Evolutionary conservation across 2,888 invertebrate species (phyloP).

Genomic region (Heliconius ethilla): DNA sequence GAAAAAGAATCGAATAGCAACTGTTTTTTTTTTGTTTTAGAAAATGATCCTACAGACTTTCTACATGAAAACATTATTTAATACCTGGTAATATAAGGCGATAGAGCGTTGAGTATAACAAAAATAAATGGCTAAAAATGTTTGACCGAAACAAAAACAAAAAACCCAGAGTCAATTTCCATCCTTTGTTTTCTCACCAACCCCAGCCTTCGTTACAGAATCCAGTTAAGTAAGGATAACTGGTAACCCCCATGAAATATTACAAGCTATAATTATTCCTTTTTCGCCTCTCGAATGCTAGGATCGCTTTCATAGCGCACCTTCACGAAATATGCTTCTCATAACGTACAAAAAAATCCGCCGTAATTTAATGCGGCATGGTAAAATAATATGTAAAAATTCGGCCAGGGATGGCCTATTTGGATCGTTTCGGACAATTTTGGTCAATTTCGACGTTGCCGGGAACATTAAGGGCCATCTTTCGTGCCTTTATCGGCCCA

Average conservation of each 20-base stretch:
- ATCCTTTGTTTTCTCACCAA: constrained; percentile 30
- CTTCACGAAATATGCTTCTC: constrained; percentile 75
- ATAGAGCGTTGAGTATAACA: not conserved
- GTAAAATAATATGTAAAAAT: constrained; percentile 78
- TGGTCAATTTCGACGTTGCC: constrained; percentile 65
- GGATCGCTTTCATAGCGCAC: constrained; percentile 67
- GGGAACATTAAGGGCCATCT: constrained; percentile 69
- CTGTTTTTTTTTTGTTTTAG: not conserved
- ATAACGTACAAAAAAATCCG: constrained; percentile 69
- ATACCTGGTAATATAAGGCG: not conserved
- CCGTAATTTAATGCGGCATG: constrained; percentile 73
- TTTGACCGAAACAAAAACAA: constrained; percentile 24
- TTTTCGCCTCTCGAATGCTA: constrained; percentile 62
- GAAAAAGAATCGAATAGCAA: not conserved
- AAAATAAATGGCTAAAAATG: constrained; percentile 8
- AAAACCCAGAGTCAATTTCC: constrained; percentile 27
- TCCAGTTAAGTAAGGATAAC: constrained; percentile 37
- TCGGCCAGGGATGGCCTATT: constrained; percentile 59
- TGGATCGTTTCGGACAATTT: constrained; percentile 63
- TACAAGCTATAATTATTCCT: constrained; percentile 63
- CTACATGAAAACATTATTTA: not conserved
- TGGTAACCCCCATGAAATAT: constrained; percentile 43
- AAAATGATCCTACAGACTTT: not conserved
- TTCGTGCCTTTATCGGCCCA: constrained; percentile 70
- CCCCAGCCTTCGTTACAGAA: constrained; percentile 36